A percentile compares a stretch with the other conserved stretches of the same genome.
Conservation (phyloP, 1,140 invertebrate genomes). For the Triops cancriformis region DNA sequence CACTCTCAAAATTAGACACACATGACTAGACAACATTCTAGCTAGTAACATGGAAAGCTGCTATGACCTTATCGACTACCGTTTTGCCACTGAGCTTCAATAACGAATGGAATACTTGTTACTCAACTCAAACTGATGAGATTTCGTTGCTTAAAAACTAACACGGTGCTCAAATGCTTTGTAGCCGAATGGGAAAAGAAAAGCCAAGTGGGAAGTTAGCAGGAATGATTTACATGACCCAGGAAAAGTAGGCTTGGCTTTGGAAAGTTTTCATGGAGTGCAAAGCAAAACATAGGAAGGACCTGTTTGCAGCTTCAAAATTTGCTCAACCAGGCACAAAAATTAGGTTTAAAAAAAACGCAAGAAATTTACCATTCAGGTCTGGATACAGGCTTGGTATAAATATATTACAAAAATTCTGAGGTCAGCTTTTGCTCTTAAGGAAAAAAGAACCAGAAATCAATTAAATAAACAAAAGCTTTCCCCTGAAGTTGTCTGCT, state of each 20-base stretch:
- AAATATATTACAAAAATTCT: slow-evolving; percentile 8
- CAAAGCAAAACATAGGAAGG: background rate
- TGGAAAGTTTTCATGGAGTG: background rate
- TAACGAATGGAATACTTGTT: background rate
- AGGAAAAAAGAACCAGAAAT: background rate
- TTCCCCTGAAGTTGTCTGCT: background rate
- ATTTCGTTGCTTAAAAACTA: slow-evolving; percentile 12
- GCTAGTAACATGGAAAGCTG: slow-evolving; percentile 13
- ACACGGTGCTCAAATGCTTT: background rate
- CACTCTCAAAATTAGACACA: background rate
- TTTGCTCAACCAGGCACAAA: background rate
- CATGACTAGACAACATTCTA: slow-evolving; percentile 10
- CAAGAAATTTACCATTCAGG: background rate
- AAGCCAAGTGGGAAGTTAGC: background rate
- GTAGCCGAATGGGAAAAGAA: background rate
- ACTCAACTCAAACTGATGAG: background rate
- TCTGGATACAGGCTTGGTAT: background rate
- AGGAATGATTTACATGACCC: background rate
- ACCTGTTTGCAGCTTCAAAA: background rate
- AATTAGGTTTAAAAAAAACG: background rate
- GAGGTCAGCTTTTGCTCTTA: background rate
- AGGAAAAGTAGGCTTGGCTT: background rate
- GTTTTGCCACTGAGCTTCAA: slow-evolving; percentile 10
- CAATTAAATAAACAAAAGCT: background rate
- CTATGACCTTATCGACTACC: slow-evolving; percentile 1